Conservation (phyloP, 2,113 vertebrate species). For the Emberiza fucata region DNA sequence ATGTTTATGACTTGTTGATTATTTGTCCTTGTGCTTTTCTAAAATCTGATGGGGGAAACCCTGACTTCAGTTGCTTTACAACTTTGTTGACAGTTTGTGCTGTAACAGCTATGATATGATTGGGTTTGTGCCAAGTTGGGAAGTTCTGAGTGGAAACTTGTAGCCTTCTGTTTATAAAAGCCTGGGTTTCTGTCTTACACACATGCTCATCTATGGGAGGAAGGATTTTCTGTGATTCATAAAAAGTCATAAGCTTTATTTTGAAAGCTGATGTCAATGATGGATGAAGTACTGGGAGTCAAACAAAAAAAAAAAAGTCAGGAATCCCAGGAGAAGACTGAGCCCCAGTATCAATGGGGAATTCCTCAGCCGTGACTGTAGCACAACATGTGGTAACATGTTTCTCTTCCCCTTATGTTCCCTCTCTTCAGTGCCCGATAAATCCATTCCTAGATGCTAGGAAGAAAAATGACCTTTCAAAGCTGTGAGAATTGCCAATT, state of each 20-base stretch:
- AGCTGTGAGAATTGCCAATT: not conserved
- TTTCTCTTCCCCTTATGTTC: not conserved
- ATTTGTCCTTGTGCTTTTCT: slow-evolving; percentile 6
- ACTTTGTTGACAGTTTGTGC: slow-evolving; percentile 58
- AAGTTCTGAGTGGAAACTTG: slow-evolving; percentile 61
- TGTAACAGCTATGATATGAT: slow-evolving; percentile 47
- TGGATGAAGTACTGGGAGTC: not conserved
- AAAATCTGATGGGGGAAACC: slow-evolving; percentile 50
- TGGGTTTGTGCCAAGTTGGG: slow-evolving; percentile 49
- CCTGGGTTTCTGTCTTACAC: not conserved
- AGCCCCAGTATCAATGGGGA: not conserved
- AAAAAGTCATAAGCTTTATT: not conserved
- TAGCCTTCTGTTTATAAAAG: slow-evolving; percentile 61
- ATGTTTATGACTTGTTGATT: slow-evolving; percentile 21
- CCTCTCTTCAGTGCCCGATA: not conserved
- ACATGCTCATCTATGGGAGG: not conserved
- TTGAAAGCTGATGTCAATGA: not conserved
- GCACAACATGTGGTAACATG: not conserved
- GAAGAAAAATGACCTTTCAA: slow-evolving; percentile 18
- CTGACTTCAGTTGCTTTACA: slow-evolving; percentile 52
- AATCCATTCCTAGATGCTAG: not conserved
- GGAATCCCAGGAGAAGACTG: not conserved
- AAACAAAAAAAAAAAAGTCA: not conserved
- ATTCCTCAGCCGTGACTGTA: not conserved
- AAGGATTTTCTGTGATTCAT: slow-evolving; percentile 6